A percentile compares a stretch with the other conserved stretches of the same genome.
phyloP scores from a whole-genome alignment of 2,888 invertebrate genomes.

The Crocallis elinguaria region DNA sequence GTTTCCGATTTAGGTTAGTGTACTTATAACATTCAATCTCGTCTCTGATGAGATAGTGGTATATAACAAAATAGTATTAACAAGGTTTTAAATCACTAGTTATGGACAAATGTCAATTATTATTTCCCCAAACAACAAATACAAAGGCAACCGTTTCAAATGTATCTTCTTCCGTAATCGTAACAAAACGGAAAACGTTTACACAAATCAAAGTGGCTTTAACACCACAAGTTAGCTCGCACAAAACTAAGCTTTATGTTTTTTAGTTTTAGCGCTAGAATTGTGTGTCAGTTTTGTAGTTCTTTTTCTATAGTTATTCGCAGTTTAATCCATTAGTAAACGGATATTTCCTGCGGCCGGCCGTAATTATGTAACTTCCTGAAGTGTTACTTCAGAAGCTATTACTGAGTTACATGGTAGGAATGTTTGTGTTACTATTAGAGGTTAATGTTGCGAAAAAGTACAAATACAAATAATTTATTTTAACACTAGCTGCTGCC shows the following conservation, averaged over 20 bases:
- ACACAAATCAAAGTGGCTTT: background rate
- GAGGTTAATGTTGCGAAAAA: slow-evolving; percentile 7
- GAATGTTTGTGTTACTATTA: slow-evolving; percentile 12
- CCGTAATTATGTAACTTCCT: slow-evolving; percentile 30
- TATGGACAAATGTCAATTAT: background rate
- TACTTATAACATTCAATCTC: too few relatives aligned
- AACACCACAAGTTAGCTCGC: background rate
- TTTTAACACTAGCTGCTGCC: too few relatives aligned
- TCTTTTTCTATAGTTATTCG: slow-evolving; percentile 19
- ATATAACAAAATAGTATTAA: too few relatives aligned
- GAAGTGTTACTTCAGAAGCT: slow-evolving; percentile 14
- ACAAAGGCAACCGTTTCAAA: slow-evolving; percentile 6
- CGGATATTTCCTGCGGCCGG: slow-evolving; percentile 21
- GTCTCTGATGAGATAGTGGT: too few relatives aligned
- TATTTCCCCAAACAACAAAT: slow-evolving; percentile 5
- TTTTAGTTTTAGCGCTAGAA: background rate
- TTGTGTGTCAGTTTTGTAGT: background rate
- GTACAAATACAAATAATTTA: too few relatives aligned
- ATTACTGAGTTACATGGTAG: slow-evolving; percentile 2
- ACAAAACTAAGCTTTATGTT: background rate
- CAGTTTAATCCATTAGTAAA: slow-evolving; percentile 30
- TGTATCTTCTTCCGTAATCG: slow-evolving; percentile 12
- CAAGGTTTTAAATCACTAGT: too few relatives aligned
- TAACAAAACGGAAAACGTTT: slow-evolving; percentile 10
- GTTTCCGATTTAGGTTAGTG: too few relatives aligned